Evolutionary conservation across 2,797 vertebrate genomes (phyloP).

Genomic region (Notolepis coatsorum): DNA sequence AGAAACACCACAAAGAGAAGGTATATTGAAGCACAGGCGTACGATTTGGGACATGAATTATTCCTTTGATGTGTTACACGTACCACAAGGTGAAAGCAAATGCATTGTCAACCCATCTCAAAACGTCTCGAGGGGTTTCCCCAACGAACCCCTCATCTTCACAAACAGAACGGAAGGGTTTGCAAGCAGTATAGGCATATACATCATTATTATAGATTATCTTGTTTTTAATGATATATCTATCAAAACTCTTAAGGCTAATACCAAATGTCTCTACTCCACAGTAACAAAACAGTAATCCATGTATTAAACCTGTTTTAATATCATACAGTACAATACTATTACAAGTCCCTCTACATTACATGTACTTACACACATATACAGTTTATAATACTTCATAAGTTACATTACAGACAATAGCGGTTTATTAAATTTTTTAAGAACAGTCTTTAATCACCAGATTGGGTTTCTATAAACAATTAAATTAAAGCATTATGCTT

Average conservation of each 20-base stretch:
- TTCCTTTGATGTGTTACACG: slow-evolving; percentile 55
- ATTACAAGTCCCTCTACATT: slow-evolving; percentile 67
- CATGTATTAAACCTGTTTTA: slow-evolving; percentile 39
- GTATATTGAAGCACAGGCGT: slow-evolving; percentile 70
- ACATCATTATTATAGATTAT: background rate
- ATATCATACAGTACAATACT: slow-evolving; percentile 68
- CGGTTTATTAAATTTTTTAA: slow-evolving; percentile 61
- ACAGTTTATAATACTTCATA: slow-evolving; percentile 51
- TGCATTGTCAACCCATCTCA: slow-evolving; percentile 27
- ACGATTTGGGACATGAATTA: slow-evolving; percentile 53
- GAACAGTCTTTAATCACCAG: slow-evolving; percentile 70
- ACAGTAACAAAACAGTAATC: slow-evolving; percentile 53
- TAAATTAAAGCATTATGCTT: slow-evolving; percentile 72
- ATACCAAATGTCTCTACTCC: slow-evolving; percentile 46
- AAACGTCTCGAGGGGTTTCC: slow-evolving; percentile 23
- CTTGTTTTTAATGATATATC: slow-evolving; percentile 22
- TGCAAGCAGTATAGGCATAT: slow-evolving; percentile 12
- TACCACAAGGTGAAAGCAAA: slow-evolving; percentile 46
- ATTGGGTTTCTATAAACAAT: slow-evolving; percentile 55
- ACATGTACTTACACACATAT: slow-evolving; percentile 69
- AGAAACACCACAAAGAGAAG: slow-evolving; percentile 70
- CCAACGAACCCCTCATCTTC: slow-evolving; percentile 7
- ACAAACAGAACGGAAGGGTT: slow-evolving; percentile 28
- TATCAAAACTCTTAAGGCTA: slow-evolving; percentile 51
- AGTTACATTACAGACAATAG: slow-evolving; percentile 63